Base-by-base conservation (phyloP, 2,113 vertebrate species). In the Notothenia coriiceps region DNA sequence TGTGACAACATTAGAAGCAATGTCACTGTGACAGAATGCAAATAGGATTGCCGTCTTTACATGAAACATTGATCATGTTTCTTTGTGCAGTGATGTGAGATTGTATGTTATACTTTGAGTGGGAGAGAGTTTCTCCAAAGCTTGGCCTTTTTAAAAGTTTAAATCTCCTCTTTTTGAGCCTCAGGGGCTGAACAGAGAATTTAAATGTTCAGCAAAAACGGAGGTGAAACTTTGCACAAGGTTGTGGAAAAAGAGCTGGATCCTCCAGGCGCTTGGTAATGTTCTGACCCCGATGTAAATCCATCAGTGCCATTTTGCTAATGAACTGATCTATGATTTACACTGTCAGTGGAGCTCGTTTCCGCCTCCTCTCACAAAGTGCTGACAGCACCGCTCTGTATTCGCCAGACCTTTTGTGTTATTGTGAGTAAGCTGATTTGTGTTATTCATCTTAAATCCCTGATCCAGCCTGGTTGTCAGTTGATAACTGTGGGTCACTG, bases 251-350 rank as follows among this genome's bases (percentile, higher is more conserved):
- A 80, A 72, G 85, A 80, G 63, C 57, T 13, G 56, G 72, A 57
- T 89, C 91, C 88, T 90, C 65, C 22, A 56, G 89, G 87, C 86
- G 15, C 62, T 75, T 25, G 44, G 56, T 88, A 88, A 91, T 86
- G 85, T 77, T 91, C 78, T 88, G 84, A 92, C 90, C 89, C 77
- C 75, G 61, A 22, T 89, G 83, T 89, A 88, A 90, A 92, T 91
- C 91, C 91, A 92, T 88, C 91, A 92, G 80, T 89, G 89, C 82
- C 86, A 84, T 91, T 91, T 80, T 85, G 81, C 76, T 90, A 91
- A 92, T 92, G 90, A 91, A 89, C 90, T 89, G 90, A 91, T 89
- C 86, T 88, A 88, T 93, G 91, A 91, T 90, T 93, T 87, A 92
- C 83, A 56, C 86, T 59, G 80, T 92, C 90, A 77, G 66, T 69